Conservation (phyloP, 2,113 vertebrate genomes). For the Trichechus manatus region DNA sequence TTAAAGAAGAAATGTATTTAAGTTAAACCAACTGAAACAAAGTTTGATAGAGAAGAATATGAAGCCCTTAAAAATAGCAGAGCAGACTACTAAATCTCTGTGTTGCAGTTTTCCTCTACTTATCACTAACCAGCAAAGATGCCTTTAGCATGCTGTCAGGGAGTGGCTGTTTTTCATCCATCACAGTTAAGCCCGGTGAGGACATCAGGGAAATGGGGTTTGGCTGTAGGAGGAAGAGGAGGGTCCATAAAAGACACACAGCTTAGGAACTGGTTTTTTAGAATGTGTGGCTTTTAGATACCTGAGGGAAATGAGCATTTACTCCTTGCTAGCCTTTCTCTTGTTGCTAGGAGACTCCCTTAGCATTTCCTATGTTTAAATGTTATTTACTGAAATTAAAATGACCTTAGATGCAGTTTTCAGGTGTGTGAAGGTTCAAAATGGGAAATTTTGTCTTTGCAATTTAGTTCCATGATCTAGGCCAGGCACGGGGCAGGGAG, state of each 20-base stretch:
- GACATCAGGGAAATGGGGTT: no score
- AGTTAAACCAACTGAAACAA: neutral
- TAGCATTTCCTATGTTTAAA: neutral
- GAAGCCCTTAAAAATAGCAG: neutral
- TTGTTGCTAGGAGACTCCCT: neutral
- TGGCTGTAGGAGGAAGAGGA: neutral
- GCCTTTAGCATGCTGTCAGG: neutral
- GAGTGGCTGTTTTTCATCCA: neutral
- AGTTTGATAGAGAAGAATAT: neutral
- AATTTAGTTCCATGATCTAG: neutral
- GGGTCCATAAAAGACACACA: neutral
- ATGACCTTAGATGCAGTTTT: neutral
- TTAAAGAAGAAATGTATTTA: constrained; percentile 67
- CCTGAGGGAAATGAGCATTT: neutral
- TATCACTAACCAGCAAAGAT: neutral
- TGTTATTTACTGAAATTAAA: constrained; percentile 34
- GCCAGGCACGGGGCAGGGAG: neutral
- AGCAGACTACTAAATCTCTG: neutral
- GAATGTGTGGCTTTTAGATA: neutral
- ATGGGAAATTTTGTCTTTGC: neutral
- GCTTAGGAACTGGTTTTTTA: neutral
- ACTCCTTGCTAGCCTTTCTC: neutral
- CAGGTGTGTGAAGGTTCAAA: neutral
- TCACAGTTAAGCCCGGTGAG: neutral
- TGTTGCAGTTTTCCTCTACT: neutral